Evolutionary conservation across 2,888 invertebrate genomes (phyloP), one percentile per base, ranked within the genome.

Genomic region (Latrodectus hesperus): DNA sequence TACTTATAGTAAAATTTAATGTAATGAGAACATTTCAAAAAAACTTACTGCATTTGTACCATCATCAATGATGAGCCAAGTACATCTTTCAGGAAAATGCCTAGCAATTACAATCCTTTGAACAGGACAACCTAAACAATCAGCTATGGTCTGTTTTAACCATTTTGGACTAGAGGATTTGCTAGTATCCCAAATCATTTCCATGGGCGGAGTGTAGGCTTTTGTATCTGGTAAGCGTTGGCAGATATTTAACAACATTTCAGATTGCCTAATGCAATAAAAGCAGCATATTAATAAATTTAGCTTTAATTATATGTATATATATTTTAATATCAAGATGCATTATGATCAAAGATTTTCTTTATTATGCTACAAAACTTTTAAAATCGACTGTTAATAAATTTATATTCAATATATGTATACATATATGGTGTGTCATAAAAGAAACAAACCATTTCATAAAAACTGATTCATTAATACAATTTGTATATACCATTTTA

Each of bases 61-160:
- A 80, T 89, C 89, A 65, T 84, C 81, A 72, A 89, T 89, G 17
- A 89, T 68, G 16, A 76, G 68, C 89, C 89, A 89, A 1, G 87
- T 77, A 71, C 77, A 89, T 70, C 76, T 89, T 72, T 89, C 87
- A 9, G 86, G 83, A 64, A 86, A 87, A 70, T 81, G 84, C 68
- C 87, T 89, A 10, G 89, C 89, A 74, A 84, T 74, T 12, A 89
- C 77, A 87, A 89, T 64, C 52, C 84, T 83, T 11, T 83, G 73
- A 11, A 84, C 68, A n/a, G 86, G 89, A 52, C 79, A 74, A 16
- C 26, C 74, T 11, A 87, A 38, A 70, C 55, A 49, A 22, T 85
- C 84, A 17, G 88, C 84, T 16, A 88, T 73, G 16, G 84, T 68
- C 60, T 85, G 88, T 16, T 83, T 79, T 38, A 88, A 55, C 38